Percentiles rank a stretch among this genome's conserved stretches.
Conservation (phyloP, 2,797 vertebrate genomes). For the Cercopithecus diana region DNA sequence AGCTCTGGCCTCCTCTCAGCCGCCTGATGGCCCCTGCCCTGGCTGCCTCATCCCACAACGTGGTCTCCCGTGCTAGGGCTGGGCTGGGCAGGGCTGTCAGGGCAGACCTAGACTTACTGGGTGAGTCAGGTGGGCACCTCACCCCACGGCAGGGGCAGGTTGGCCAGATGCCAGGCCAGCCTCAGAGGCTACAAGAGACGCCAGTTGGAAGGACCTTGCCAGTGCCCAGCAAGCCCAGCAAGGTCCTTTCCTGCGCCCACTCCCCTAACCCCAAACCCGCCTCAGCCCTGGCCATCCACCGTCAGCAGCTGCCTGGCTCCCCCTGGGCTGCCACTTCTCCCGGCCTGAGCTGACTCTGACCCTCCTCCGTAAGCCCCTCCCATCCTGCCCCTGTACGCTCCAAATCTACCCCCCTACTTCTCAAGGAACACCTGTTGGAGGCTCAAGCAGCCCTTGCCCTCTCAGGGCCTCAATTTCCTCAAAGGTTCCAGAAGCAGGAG, state of each 20-base stretch:
- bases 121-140: not conserved
- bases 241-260: no score
- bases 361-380: fast-evolving
- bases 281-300: not conserved
- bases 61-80: not conserved
- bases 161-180: not conserved
- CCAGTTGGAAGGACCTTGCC: no score
- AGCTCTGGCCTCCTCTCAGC: not conserved
- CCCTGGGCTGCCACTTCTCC: fast-evolving
- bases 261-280: not conserved
- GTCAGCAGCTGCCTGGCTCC: not conserved
- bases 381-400: not conserved
- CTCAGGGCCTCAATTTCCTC: not conserved
- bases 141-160: not conserved
- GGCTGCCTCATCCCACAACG: not conserved
- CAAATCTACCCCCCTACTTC: fast-evolving
- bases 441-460: no score
- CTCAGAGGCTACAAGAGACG: not conserved
- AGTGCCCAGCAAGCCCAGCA: no score
- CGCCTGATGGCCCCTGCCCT: not conserved
- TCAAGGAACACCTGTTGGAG: fast-evolving
- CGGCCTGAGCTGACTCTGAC: fast-evolving
- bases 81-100: not conserved
- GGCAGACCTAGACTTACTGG: not conserved
- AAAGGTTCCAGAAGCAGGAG: fast-evolving